Evolutionary conservation across 2,888 invertebrate species (phyloP).

Genomic region (Caenorhabditis sp.): DNA sequence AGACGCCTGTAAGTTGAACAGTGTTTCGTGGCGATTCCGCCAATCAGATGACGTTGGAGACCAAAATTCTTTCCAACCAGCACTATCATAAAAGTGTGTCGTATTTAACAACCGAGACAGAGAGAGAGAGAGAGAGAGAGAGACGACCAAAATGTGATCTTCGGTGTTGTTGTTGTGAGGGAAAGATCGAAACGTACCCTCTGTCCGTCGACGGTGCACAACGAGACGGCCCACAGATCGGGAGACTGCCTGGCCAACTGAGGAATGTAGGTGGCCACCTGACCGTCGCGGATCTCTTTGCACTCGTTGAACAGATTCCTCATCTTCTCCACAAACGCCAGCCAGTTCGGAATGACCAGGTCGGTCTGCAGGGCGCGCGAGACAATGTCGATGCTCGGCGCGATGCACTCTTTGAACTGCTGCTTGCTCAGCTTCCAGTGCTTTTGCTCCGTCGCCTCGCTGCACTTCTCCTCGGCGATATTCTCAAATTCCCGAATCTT

Average conservation of each 20-base stretch:
- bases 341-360: slow-evolving; percentile 94
- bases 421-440: slow-evolving; percentile 67
- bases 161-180: background rate
- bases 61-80: no score
- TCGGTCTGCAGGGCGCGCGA: slow-evolving; percentile 81
- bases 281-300: slow-evolving; percentile 61
- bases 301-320: slow-evolving; percentile 85
- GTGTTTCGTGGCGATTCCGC: no score
- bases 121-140: no score
- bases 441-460: slow-evolving; percentile 57
- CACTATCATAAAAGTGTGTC: no score
- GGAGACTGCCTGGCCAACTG: slow-evolving; percentile 86
- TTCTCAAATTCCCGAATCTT: slow-evolving; percentile 62
- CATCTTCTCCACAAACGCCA: slow-evolving; percentile 90
- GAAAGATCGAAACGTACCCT: slow-evolving; percentile 35
- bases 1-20: slow-evolving; percentile 40
- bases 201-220: slow-evolving; percentile 88
- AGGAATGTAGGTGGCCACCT: slow-evolving; percentile 87
- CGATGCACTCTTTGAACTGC: slow-evolving; percentile 75
- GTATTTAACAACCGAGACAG: no score
- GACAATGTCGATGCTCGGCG: slow-evolving; percentile 72
- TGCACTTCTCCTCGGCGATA: slow-evolving; percentile 41
- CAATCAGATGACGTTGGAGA: no score
- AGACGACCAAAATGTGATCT: background rate
- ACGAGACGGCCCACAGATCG: slow-evolving; percentile 89